Evolutionary conservation across 2,113 vertebrate species (phyloP).

Genomic region (Scytalopus superciliaris): DNA sequence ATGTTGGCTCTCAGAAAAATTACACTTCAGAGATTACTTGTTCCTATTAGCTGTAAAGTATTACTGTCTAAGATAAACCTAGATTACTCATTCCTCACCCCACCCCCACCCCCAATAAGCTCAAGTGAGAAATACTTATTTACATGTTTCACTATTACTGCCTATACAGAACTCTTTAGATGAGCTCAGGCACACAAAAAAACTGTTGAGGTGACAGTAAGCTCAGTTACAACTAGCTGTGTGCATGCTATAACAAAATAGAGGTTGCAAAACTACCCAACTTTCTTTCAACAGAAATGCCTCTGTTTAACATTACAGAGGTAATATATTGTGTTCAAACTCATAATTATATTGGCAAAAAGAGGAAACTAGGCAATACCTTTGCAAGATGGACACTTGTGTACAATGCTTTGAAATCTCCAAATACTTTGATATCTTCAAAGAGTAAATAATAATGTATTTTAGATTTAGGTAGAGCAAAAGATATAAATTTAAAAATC

Average conservation of each 20-base stretch:
- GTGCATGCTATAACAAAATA: rapidly evolving
- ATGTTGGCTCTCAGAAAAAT: background rate
- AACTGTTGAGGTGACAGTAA: background rate
- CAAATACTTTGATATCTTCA: background rate
- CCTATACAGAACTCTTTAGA: background rate
- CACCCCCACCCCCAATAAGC: no score
- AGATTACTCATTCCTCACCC: background rate
- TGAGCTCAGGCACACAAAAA: background rate
- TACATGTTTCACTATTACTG: background rate
- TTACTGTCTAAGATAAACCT: background rate
- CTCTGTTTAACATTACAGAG: background rate
- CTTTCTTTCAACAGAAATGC: background rate
- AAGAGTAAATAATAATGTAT: background rate
- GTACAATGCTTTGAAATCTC: background rate
- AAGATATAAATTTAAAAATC: background rate
- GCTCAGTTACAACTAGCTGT: background rate
- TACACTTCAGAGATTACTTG: background rate
- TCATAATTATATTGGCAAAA: background rate
- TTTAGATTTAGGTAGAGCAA: background rate
- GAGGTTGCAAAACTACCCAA: background rate
- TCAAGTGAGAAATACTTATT: background rate
- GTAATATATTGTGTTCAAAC: background rate
- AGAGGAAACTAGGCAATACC: background rate
- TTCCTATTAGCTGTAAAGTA: no score
- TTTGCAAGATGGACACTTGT: background rate